These are phyloP conservation scores for Cydia strobilella DNA, from an alignment of 1,140 invertebrate species.

Conservation along the genomic window DNA sequence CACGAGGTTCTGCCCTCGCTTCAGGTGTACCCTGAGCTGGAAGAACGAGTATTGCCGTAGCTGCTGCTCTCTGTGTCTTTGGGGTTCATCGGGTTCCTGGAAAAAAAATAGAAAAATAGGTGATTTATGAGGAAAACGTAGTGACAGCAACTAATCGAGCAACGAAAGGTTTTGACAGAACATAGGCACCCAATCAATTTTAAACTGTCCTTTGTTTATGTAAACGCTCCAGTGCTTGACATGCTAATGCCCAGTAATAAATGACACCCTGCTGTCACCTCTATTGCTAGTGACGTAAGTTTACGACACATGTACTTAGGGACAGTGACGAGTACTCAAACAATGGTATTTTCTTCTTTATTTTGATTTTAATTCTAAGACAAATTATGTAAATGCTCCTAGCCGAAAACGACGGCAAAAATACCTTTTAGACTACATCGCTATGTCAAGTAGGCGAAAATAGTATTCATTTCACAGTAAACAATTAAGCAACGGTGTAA, in stretches of 20 bases:
- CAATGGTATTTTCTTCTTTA: no score
- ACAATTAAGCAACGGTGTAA: neutral
- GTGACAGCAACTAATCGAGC: neutral
- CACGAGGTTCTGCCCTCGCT: conserved; percentile 92
- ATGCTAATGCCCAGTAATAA: no score
- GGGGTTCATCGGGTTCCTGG: conserved; percentile 80
- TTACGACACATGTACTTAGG: no score
- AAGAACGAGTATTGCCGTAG: conserved; percentile 93
- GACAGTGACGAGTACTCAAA: no score
- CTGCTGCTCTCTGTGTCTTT: conserved; percentile 84
- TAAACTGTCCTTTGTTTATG: no score
- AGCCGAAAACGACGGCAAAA: neutral
- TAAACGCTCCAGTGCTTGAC: no score
- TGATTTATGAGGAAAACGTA: neutral
- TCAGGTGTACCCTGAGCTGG: conserved; percentile 92
- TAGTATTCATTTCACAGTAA: neutral
- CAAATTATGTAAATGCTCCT: neutral
- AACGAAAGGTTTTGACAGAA: no score
- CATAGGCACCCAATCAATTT: no score
- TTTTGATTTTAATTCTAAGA: no score
- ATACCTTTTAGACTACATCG: neutral
- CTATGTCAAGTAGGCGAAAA: neutral
- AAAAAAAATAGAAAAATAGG: conserved; percentile 40
- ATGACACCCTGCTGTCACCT: no score
- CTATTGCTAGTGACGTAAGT: no score